phyloP scores from a whole-genome alignment of 2,797 vertebrate genomes.

The Amphiprion clarkii region DNA sequence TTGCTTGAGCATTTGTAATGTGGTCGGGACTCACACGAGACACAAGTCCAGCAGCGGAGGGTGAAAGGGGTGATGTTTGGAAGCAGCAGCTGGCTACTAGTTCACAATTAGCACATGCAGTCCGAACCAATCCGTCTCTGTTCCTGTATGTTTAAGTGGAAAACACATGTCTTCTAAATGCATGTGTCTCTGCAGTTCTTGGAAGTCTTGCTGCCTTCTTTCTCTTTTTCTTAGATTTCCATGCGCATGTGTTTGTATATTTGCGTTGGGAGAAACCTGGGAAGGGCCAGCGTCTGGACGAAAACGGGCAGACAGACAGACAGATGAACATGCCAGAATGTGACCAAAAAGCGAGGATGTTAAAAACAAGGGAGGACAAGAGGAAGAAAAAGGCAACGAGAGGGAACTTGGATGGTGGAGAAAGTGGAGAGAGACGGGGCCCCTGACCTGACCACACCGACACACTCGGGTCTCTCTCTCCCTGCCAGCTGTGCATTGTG shows the following conservation, averaged over 20 bases:
- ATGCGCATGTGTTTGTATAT: slow-evolving; percentile 62
- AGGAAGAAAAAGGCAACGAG: slow-evolving; percentile 48
- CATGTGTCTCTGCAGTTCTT: slow-evolving; percentile 50
- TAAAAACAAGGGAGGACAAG: slow-evolving; percentile 69
- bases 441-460: slow-evolving; percentile 84
- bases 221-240: slow-evolving; percentile 30
- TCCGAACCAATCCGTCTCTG: background rate
- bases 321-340: slow-evolving; percentile 69
- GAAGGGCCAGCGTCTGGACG: slow-evolving; percentile 62
- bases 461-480: slow-evolving; percentile 80
- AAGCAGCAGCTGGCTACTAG: slow-evolving; percentile 8
- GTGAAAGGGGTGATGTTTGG: slow-evolving; percentile 20
- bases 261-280: slow-evolving; percentile 69
- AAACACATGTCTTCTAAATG: slow-evolving; percentile 40
- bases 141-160: slow-evolving; percentile 23
- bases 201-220: slow-evolving; percentile 24
- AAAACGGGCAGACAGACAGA: slow-evolving; percentile 69
- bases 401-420: slow-evolving; percentile 56
- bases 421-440: slow-evolving; percentile 69
- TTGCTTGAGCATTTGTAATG: slow-evolving; percentile 76
- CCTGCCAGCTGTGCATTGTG: slow-evolving; percentile 83
- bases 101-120: slow-evolving; percentile 4
- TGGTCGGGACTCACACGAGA: slow-evolving; percentile 77
- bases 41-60: slow-evolving; percentile 43
- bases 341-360: slow-evolving; percentile 65